phyloP scores from a whole-genome alignment of 2,797 vertebrate species.

The Mormyrus hasselquistii region DNA sequence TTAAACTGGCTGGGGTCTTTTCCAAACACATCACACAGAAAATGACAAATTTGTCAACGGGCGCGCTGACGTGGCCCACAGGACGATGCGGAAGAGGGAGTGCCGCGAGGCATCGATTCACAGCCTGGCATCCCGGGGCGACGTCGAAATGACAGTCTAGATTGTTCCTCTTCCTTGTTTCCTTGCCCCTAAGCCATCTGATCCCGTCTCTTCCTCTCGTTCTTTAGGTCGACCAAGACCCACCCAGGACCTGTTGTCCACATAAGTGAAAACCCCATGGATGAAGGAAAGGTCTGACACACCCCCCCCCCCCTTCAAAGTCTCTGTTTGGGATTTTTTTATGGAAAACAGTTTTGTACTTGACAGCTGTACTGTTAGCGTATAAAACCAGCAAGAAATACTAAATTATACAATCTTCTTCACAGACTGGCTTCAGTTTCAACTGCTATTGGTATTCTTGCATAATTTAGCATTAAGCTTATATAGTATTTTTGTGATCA shows the following conservation, averaged over 20 bases:
- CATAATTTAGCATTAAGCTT: background rate
- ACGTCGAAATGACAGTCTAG: background rate
- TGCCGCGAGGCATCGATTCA: background rate
- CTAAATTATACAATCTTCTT: background rate
- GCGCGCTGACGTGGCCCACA: background rate
- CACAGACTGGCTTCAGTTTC: background rate
- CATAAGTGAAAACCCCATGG: slow-evolving; percentile 99
- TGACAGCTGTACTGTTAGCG: background rate
- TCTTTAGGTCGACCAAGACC: slow-evolving; percentile 86
- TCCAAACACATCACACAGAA: background rate
- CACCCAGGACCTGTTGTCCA: slow-evolving; percentile 95
- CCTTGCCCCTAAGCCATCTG: background rate
- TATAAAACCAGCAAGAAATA: background rate
- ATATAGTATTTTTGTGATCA: background rate
- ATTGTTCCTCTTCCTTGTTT: background rate
- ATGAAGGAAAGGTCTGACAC: slow-evolving; percentile 87
- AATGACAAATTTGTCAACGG: background rate
- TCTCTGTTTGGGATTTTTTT: background rate
- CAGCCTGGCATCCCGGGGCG: background rate
- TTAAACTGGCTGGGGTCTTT: background rate
- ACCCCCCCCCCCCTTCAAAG: background rate
- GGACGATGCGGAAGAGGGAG: background rate
- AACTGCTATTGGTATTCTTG: background rate
- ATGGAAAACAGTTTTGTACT: background rate
- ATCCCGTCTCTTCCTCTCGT: slow-evolving; percentile 29